Base-by-base conservation (phyloP, 1,140 invertebrate species). In the Drosophila serrata region DNA sequence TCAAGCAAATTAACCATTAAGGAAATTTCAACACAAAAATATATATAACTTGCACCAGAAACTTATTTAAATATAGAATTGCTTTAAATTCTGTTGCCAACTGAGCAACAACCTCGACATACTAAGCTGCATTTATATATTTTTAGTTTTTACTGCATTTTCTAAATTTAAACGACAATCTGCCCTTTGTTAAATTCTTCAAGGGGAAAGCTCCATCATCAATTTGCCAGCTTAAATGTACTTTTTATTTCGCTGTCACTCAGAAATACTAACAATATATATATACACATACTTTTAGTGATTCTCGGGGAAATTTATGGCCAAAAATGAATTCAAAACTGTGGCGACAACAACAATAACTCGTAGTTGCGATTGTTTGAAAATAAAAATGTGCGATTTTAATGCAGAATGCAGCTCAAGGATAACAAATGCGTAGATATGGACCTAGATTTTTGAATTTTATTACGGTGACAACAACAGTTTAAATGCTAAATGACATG, bases 371-470 rank as follows among this genome's bases (percentile, higher is more conserved):
- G 43, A 70, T 72, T 79, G 65, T 79, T 73, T 59, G 72, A 81
- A 81, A 63, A 85, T 75, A 69, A 78, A 90, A 85, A 88, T 79
- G n/a, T 73, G 62, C 62, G 55, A 61, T 73, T 73, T 79, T 68
- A 73, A 69, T 69, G 67, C 33, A 56, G 15, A 62, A 68, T 73
- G 58, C 79, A 79, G 69, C 75, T 82, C 88, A 91, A 91, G 88
- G 88, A 91, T 87, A 87, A 80, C 70, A 67, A 91, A 76, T 91
- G 88, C 88, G 88, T 91, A 91, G 88, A 91, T 88, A 88, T 91
- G 88, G 88, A 91, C 88, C 88, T 91, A 91, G 88, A 91, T 91
- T 80, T 79, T 62, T 45, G 74, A 70, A 91, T 91, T 91, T 91
- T 88, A 88, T 90, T 81, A 65, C 81, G 74, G 61, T 56, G 85